Base-by-base conservation (phyloP, 2,888 invertebrate species). In the Helleia helle region DNA sequence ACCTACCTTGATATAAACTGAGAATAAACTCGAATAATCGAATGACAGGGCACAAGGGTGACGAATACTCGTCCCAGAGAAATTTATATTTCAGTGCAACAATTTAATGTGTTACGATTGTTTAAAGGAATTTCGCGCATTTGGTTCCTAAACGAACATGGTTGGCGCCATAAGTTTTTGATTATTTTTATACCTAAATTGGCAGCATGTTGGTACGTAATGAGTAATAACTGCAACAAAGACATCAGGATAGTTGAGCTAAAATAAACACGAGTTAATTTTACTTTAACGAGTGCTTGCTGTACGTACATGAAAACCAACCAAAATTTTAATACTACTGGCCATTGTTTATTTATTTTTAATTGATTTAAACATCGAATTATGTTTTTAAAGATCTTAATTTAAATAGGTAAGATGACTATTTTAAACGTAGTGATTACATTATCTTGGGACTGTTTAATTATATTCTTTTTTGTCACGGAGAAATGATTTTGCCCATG, bases 221-320 rank as follows among this genome's bases (percentile, higher is more conserved):
- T 74, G 74, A 75, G 68, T 74, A 75, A 76, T 70, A 68, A 59
- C 56, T 55, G 60, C 61, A 65, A 69, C 65, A 61, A 65, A 67
- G 58, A 55, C 54, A 55, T 49, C 44, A 51, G 44, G 45, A 55
- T 47, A 46, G 41, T 42, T 50, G 48, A 49, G 45, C 55, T 48
- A 48, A 58, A 57, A 58, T 57, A 56, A 56, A 55, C 54, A 49
- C 44, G 15, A 46, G 50, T 57, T 59, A 54, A 58, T 57, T 55
- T 52, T 50, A 52, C 40, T 22, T 14, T 27, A 39, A 25, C 9
- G 15, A 14, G 29, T 12, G 34, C 11, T 31, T 18, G 11, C 18
- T 18, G 17, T 12, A 12, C 18, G 1, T n/a, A 14, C 9, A 17
- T 11, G 28, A 6, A 29, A 13, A 7, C 11, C 6, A 8, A n/a